Evolutionary conservation across 1,140 invertebrate genomes (phyloP).

Genomic region (Drosophila melanica): DNA sequence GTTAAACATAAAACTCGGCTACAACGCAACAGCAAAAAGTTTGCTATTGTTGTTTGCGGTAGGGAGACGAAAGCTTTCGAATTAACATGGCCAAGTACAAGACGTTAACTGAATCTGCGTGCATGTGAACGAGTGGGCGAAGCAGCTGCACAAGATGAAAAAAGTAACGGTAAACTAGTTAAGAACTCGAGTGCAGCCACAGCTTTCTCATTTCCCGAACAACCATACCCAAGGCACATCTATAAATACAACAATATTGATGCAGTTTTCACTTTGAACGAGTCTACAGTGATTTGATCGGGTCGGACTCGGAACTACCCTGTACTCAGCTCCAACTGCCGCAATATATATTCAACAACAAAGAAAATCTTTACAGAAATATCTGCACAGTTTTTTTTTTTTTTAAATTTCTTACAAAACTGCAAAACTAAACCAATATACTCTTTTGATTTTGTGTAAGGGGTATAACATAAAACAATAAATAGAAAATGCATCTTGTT

Average conservation of each 20-base stretch:
- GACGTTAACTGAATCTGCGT: conserved; percentile 2
- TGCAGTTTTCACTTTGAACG: neutral
- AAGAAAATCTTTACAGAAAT: neutral
- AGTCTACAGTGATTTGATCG: no score
- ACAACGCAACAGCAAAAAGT: conserved; percentile 16
- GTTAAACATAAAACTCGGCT: conserved; percentile 6
- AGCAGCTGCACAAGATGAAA: neutral
- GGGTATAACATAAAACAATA: no score
- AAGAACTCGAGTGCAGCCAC: neutral
- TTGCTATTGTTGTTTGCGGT: conserved; percentile 22
- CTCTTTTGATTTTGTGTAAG: no score
- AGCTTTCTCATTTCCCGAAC: neutral
- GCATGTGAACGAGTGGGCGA: neutral
- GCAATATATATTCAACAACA: no score
- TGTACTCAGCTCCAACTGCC: no score
- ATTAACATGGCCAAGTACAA: conserved; percentile 28
- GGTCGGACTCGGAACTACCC: no score
- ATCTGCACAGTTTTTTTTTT: no score
- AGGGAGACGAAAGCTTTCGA: conserved; percentile 30
- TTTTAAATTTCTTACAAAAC: no score
- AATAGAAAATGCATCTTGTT: no score
- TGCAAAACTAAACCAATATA: no score
- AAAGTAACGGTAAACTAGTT: neutral
- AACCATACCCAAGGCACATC: no score
- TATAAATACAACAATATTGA: neutral